These are phyloP conservation scores for Melanotus villosus DNA, from an alignment of 2,888 invertebrate genomes.

Conservation along the genomic window DNA sequence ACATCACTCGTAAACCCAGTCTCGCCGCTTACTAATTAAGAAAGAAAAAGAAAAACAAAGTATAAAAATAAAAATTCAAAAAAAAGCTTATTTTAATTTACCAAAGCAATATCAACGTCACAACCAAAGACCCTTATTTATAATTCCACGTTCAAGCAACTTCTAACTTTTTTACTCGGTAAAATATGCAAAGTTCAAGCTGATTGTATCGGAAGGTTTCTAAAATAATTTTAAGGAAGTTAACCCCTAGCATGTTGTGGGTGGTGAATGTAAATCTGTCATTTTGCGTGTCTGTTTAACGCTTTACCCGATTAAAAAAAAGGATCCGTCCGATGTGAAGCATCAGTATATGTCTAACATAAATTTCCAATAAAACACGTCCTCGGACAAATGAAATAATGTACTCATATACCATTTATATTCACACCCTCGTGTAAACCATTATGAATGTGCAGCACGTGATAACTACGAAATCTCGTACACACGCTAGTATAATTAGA, in stretches of 20 bases:
- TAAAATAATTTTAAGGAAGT: neutral
- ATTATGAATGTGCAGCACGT: conserved; percentile 52
- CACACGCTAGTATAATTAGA: conserved; percentile 53
- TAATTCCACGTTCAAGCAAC: no score
- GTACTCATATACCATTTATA: conserved; percentile 42
- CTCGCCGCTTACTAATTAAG: no score
- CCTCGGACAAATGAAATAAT: conserved; percentile 21
- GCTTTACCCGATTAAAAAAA: neutral
- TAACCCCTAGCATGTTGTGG: neutral
- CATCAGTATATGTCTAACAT: conserved; percentile 1
- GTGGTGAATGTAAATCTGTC: neutral
- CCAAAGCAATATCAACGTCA: no score
- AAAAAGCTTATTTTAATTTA: no score
- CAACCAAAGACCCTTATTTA: no score
- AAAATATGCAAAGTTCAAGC: neutral
- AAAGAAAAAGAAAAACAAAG: no score
- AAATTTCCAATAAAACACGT: conserved; percentile 10
- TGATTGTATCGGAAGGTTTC: neutral
- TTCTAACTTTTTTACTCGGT: neutral
- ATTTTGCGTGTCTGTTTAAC: conserved; percentile 1
- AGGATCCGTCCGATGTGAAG: neutral
- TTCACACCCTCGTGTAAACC: conserved; percentile 36
- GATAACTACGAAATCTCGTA: conserved; percentile 50
- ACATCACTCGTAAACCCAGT: no score
- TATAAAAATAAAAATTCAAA: no score